A percentile compares a stretch with the other conserved stretches of the same genome.
These are phyloP conservation scores for Zaprionus tsacasi DNA, from an alignment of 1,140 invertebrate genomes.

Conservation along the genomic window DNA sequence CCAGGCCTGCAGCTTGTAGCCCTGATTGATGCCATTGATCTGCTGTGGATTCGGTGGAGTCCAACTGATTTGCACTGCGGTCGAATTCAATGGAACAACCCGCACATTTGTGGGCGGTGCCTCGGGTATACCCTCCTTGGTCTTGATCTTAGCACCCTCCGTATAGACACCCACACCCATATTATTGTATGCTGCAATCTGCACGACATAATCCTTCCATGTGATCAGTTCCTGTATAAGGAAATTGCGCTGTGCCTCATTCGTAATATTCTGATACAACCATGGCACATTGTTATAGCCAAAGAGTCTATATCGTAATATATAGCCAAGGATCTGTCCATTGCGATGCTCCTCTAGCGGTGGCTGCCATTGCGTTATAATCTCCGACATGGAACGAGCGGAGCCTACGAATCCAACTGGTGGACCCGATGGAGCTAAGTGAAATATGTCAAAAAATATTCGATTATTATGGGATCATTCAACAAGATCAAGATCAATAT, in stretches of 20 bases:
- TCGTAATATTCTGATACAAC: constrained; percentile 95
- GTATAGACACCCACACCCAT: constrained; percentile 97
- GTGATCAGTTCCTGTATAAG: constrained; percentile 97
- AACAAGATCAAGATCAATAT: background rate
- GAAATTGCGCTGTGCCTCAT: constrained; percentile 96
- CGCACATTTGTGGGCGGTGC: constrained; percentile 93
- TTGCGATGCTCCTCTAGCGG: constrained; percentile 96
- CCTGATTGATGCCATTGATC: constrained; percentile 99
- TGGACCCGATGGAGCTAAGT: constrained; percentile 92
- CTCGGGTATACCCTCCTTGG: constrained; percentile 97
- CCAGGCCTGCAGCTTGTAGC: constrained; percentile 98
- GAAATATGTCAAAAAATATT: background rate
- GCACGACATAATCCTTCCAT: constrained; percentile 98
- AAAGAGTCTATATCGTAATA: constrained; percentile 94
- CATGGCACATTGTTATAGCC: constrained; percentile 96
- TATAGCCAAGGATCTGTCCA: constrained; percentile 96
- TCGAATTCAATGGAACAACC: constrained; percentile 94
- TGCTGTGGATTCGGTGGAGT: constrained; percentile 97
- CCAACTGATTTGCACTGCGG: constrained; percentile 93
- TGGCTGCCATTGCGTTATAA: constrained; percentile 98
- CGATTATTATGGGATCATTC: background rate
- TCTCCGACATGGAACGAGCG: constrained; percentile 95
- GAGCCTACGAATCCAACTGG: constrained; percentile 95
- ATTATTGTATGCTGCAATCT: constrained; percentile 98
- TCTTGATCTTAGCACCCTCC: constrained; percentile 96